Percentiles rank a stretch among this genome's conserved stretches.
Evolutionary conservation across 2,113 vertebrate species (phyloP).

Genomic region (Hyperopisus bebe): DNA sequence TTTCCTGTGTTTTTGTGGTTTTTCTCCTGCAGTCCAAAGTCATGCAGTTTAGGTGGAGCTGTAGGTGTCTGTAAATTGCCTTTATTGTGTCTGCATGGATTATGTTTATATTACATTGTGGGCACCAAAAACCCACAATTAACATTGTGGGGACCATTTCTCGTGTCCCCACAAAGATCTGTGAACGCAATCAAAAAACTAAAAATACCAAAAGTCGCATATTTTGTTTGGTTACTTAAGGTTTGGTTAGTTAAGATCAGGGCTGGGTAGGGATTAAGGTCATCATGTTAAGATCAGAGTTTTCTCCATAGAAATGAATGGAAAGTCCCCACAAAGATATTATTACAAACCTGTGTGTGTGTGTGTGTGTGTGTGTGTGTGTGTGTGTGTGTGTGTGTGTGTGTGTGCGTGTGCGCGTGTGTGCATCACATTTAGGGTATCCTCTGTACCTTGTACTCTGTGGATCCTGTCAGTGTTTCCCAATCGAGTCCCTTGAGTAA

Average conservation of each 20-base stretch:
- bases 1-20: neutral
- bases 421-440: neutral
- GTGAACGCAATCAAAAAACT: no score
- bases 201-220: no score
- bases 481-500: neutral
- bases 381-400: neutral
- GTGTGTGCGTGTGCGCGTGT: neutral
- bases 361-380: neutral
- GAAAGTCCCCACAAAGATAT: neutral
- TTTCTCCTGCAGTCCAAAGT: neutral
- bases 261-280: neutral
- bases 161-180: no score
- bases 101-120: no score
- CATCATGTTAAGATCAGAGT: neutral
- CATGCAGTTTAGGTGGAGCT: neutral
- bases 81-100: no score
- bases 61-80: neutral
- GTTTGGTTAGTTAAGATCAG: neutral
- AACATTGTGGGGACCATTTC: no score
- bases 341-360: neutral
- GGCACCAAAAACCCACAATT: no score
- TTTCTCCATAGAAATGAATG: neutral
- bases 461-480: neutral
- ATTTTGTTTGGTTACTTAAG: no score
- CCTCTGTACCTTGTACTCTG: neutral